These are phyloP conservation scores for Dendrocopos noguchii DNA, from an alignment of 2,113 vertebrate species.

Conservation along the genomic window DNA sequence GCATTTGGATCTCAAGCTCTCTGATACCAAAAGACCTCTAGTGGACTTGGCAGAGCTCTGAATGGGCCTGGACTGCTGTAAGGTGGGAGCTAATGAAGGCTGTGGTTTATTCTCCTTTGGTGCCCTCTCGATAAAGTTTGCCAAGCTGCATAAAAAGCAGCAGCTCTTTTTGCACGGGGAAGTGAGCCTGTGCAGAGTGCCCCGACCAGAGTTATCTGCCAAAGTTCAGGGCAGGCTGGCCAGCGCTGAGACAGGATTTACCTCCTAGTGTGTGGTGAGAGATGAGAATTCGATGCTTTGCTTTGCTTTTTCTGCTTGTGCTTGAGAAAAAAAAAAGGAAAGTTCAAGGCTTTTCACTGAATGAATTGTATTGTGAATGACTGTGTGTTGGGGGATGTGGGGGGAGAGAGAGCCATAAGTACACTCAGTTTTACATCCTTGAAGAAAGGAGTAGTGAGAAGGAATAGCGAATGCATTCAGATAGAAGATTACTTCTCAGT, in stretches of 20 bases:
- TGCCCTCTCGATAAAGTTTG: not conserved
- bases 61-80: not conserved
- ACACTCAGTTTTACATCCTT: conserved; percentile 20
- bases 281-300: conserved; percentile 50
- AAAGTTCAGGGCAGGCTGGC: conserved; percentile 1
- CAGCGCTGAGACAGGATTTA: conserved; percentile 31
- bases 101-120: not conserved
- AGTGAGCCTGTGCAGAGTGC: not conserved
- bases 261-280: conserved; percentile 35
- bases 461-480: not conserved
- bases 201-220: conserved; percentile 1
- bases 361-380: conserved; percentile 20
- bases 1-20: not conserved
- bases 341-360: conserved; percentile 40
- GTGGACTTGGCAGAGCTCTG: conserved; percentile 2
- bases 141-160: conserved; percentile 18
- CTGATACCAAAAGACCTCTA: not conserved
- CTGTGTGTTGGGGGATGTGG: not conserved
- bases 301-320: not conserved
- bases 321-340: not conserved
- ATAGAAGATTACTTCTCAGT: not conserved
- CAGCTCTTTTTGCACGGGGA: not conserved
- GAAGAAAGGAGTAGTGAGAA: not conserved
- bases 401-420: not conserved
- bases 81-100: conserved; percentile 25